Evolutionary conservation across 2,113 vertebrate species (phyloP).

Genomic region (Cranoglanis bouderius): DNA sequence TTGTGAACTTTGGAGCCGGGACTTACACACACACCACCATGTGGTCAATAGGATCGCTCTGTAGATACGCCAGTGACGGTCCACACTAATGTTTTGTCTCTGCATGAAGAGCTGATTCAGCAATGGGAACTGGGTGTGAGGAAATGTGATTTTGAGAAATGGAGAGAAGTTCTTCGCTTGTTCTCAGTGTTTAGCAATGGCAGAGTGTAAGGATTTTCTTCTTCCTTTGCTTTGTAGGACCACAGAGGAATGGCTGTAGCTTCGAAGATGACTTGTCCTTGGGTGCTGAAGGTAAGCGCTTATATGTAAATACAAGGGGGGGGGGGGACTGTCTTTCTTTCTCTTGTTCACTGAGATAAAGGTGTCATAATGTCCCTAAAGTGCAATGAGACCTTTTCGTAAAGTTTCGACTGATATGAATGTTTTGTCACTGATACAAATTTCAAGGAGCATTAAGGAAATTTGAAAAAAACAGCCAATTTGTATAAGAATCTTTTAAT

Average conservation of each 20-base stretch:
- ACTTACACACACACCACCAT: constrained; percentile 18
- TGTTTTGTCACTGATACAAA: background rate
- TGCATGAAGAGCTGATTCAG: background rate
- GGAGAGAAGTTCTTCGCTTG: background rate
- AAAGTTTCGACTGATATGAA: background rate
- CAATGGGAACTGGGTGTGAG: background rate
- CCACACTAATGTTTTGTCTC: background rate
- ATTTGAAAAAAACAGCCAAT: background rate
- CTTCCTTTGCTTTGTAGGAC: constrained; percentile 71
- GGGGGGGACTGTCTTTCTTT: no score
- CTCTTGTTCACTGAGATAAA: background rate
- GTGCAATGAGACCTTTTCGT: background rate
- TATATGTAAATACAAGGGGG: no score
- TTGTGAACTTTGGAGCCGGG: constrained; percentile 50
- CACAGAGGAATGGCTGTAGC: constrained; percentile 88
- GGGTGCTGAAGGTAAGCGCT: constrained; percentile 91
- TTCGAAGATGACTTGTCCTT: constrained; percentile 99
- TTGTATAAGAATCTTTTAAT: background rate
- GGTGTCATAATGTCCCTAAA: background rate
- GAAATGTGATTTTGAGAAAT: constrained; percentile 5
- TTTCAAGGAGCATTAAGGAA: background rate
- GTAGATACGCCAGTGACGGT: background rate
- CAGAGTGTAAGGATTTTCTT: background rate
- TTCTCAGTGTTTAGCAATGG: background rate
- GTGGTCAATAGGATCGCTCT: constrained; percentile 7